These are phyloP conservation scores for Bos taurus DNA, from an alignment of 2,113 vertebrate species.

Conservation along the genomic window DNA sequence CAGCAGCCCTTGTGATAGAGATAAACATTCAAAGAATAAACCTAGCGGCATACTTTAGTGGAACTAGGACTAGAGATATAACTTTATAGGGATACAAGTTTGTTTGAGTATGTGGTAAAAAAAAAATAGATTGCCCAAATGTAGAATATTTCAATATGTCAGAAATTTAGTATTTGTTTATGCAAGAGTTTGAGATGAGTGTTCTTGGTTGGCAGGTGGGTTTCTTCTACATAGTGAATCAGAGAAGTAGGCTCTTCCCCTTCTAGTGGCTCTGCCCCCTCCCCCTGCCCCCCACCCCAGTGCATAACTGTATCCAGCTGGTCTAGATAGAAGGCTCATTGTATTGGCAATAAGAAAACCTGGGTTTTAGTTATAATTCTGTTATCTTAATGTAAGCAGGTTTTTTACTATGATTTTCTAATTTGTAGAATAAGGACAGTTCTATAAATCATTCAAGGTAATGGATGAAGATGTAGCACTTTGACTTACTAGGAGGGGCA, in stretches of 20 bases:
- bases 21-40: neutral
- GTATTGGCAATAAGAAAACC: neutral
- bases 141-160: neutral
- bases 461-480: neutral
- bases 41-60: neutral
- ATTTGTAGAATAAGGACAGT: neutral
- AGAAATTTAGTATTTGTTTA: neutral
- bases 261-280: neutral
- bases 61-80: neutral
- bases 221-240: neutral
- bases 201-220: neutral
- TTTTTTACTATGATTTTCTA: neutral
- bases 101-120: neutral
- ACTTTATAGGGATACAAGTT: neutral
- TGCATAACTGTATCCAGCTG: neutral
- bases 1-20: neutral
- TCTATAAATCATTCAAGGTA: neutral
- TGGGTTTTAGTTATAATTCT: neutral
- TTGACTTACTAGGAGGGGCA: neutral
- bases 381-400: neutral
- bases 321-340: neutral
- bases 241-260: neutral
- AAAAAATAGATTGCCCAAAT: neutral
- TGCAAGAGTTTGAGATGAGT: neutral
- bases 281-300: rapidly evolving